Evolutionary conservation across 2,113 vertebrate genomes (phyloP).

Genomic region (Nothobranchius furzeri): DNA sequence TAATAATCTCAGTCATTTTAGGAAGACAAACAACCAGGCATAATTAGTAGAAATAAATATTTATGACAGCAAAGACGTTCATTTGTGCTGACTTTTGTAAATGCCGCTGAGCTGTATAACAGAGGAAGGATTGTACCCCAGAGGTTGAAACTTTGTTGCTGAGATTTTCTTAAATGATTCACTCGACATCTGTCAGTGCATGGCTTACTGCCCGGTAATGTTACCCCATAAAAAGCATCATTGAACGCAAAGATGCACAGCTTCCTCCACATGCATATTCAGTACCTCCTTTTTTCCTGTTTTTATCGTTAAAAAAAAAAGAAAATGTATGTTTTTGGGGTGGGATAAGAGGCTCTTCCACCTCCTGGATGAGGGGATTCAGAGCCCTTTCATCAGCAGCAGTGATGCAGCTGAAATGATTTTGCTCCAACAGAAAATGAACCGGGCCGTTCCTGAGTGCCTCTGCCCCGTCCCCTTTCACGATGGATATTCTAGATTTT

Average conservation of each 20-base stretch:
- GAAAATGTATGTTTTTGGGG: slow-evolving; percentile 16
- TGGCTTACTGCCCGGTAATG: slow-evolving; percentile 63
- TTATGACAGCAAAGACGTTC: slow-evolving; percentile 31
- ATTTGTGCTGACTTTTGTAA: slow-evolving; percentile 18
- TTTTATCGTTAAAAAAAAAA: slow-evolving; percentile 45
- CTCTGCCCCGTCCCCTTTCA: background rate
- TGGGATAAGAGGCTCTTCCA: slow-evolving; percentile 9
- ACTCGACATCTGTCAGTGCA: slow-evolving; percentile 65
- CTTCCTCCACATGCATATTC: slow-evolving; percentile 54
- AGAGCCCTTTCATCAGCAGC: slow-evolving; percentile 31
- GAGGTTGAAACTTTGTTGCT: slow-evolving; percentile 48
- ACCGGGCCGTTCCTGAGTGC: slow-evolving; percentile 43
- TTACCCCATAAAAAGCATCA: slow-evolving; percentile 56
- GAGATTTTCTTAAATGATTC: slow-evolving; percentile 62
- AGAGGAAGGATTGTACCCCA: slow-evolving; percentile 29
- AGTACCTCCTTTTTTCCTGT: slow-evolving; percentile 6
- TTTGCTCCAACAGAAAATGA: slow-evolving; percentile 45
- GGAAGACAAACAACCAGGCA: slow-evolving; percentile 26
- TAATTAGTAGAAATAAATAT: slow-evolving; percentile 15
- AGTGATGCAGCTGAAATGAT: slow-evolving; percentile 32
- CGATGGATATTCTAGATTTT: slow-evolving; percentile 50
- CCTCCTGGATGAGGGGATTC: slow-evolving; percentile 4
- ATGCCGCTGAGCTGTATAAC: slow-evolving; percentile 3
- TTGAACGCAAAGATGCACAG: slow-evolving; percentile 47
- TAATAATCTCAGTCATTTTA: slow-evolving; percentile 5